Evolutionary conservation across 35 echinoderm and acorn worm genomes (phyloP).

Genomic region (Heliocidaris erythrogramma): DNA sequence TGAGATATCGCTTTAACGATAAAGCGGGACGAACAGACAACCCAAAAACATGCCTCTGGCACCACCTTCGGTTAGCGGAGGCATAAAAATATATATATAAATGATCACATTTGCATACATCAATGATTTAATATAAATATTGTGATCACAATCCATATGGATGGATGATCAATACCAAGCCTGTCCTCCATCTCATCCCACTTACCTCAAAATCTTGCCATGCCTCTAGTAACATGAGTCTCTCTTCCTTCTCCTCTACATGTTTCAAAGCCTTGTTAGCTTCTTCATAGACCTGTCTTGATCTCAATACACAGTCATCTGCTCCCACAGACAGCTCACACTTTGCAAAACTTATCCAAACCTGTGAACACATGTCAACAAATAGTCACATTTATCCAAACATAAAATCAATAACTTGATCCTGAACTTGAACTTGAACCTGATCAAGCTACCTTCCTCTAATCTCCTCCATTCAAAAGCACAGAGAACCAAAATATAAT

Average conservation of each 20-base stretch:
- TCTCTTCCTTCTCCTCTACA: constrained; percentile 88
- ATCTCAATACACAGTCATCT: constrained; percentile 70
- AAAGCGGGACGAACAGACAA: no score
- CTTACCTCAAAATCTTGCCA: constrained; percentile 99
- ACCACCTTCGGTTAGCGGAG: no score
- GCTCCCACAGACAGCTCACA: constrained; percentile 88
- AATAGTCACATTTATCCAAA: no score
- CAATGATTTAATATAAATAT: not conserved
- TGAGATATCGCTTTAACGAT: no score
- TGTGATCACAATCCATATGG: not conserved
- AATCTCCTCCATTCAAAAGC: no score
- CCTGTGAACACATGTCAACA: constrained; percentile 43
- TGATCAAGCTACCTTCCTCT: no score
- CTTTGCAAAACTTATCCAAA: constrained; percentile 98
- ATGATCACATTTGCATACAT: not conserved
- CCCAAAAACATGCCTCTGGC: no score
- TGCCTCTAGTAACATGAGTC: constrained; percentile 86
- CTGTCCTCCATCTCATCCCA: not conserved
- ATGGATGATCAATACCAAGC: not conserved
- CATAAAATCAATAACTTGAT: no score
- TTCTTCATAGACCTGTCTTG: constrained; percentile 80
- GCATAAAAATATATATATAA: no score
- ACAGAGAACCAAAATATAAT: no score
- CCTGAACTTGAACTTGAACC: no score
- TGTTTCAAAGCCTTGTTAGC: constrained; percentile 77